Evolutionary conservation across 2,797 vertebrate species (phyloP).

Genomic region (Oreortyx pictus): DNA sequence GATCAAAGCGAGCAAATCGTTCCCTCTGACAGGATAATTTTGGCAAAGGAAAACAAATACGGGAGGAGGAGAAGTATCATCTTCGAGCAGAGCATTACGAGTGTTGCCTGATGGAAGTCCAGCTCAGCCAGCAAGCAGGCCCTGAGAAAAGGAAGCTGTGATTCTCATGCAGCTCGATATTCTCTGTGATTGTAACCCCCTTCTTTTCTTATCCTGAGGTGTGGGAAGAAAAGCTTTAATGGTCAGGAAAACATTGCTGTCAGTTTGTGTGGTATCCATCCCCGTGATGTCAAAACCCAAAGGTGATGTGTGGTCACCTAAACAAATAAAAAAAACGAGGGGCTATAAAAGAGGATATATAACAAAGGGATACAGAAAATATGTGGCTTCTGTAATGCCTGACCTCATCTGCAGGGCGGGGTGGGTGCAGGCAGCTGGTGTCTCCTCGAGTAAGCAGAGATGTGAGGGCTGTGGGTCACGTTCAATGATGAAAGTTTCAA

Average conservation of each 20-base stretch:
- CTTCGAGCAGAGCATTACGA: background rate
- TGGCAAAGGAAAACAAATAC: background rate
- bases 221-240: background rate
- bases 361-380: background rate
- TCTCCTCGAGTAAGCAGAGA: background rate
- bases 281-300: background rate
- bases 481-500: background rate
- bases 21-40: background rate
- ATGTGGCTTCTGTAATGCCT: background rate
- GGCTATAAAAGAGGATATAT: no score
- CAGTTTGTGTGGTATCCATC: background rate
- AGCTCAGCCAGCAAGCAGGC: background rate
- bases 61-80: background rate
- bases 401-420: background rate
- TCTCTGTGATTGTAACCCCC: background rate
- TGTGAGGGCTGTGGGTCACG: background rate
- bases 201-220: background rate
- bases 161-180: background rate
- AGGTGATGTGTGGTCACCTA: background rate
- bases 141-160: background rate
- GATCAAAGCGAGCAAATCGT: background rate
- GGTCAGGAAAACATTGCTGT: accelerated
- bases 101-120: background rate
- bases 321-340: background rate
- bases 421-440: background rate